A percentile compares a stretch with the other conserved stretches of the same genome.
These are phyloP conservation scores for Helleia helle DNA, from an alignment of 2,888 invertebrate species.

Conservation along the genomic window DNA sequence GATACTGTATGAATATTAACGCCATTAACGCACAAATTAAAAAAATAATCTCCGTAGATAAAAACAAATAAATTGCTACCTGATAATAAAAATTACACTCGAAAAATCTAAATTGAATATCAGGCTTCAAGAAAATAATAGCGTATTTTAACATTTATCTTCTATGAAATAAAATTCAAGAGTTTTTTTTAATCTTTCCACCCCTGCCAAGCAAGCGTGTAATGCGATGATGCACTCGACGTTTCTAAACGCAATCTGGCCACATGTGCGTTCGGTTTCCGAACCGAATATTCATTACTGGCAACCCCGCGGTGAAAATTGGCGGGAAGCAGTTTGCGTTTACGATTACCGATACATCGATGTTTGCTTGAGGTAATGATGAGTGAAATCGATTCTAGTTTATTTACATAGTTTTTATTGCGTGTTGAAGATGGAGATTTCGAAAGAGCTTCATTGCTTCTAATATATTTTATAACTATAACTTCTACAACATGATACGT, in stretches of 20 bases:
- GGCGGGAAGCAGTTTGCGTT: constrained; percentile 18
- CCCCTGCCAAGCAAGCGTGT: constrained; percentile 44
- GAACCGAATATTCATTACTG: constrained; percentile 41
- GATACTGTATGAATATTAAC: no score
- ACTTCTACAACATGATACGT: no score
- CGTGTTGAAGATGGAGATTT: no score
- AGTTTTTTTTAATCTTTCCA: constrained; percentile 20
- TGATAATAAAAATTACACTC: not conserved
- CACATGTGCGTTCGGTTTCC: constrained; percentile 45
- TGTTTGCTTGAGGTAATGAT: constrained; percentile 8
- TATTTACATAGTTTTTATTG: not conserved
- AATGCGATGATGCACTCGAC: constrained; percentile 29
- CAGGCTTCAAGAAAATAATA: not conserved
- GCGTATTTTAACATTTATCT: not conserved
- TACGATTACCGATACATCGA: constrained; percentile 9
- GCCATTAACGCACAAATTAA: no score
- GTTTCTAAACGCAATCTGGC: constrained; percentile 46
- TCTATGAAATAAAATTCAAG: not conserved
- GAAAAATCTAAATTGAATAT: not conserved
- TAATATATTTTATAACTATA: no score
- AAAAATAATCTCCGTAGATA: no score
- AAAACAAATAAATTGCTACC: not conserved
- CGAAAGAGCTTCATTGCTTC: no score
- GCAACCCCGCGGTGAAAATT: constrained; percentile 54
- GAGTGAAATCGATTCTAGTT: constrained; percentile 12